Percentiles rank a stretch among this genome's conserved stretches.
Evolutionary conservation across 2,797 vertebrate species (phyloP).

Genomic region (Karalla daura): DNA sequence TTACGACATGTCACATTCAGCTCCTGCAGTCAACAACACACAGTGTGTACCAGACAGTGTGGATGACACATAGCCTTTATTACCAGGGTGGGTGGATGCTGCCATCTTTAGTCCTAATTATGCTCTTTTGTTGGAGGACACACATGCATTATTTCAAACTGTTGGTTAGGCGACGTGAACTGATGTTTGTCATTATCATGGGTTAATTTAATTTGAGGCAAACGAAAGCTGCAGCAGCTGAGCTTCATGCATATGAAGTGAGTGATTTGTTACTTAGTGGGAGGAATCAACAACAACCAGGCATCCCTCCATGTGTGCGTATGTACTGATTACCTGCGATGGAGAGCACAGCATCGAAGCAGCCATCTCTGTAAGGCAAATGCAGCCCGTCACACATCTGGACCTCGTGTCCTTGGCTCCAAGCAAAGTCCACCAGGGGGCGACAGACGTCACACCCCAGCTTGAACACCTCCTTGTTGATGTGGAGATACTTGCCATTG

Average conservation of each 20-base stretch:
- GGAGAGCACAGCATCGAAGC: conserved; percentile 83
- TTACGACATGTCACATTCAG: conserved; percentile 11
- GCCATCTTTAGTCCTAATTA: conserved; percentile 31
- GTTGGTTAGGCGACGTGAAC: conserved; percentile 67
- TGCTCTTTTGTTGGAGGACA: conserved; percentile 34
- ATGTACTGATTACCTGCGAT: conserved; percentile 69
- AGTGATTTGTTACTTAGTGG: not conserved
- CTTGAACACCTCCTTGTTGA: conserved; percentile 84
- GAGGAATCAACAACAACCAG: not conserved
- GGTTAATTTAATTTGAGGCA: conserved; percentile 25
- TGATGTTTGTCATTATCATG: conserved; percentile 49
- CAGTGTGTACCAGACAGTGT: conserved; percentile 21
- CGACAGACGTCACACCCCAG: conserved; percentile 83
- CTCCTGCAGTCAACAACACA: conserved; percentile 18
- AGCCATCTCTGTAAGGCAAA: conserved; percentile 81
- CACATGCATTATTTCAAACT: conserved; percentile 48
- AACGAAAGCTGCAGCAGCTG: conserved; percentile 11
- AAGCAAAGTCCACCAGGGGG: conserved; percentile 84
- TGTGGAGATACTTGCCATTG: conserved; percentile 88
- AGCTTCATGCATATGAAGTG: conserved; percentile 10
- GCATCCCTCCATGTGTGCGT: not conserved
- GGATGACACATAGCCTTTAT: conserved; percentile 10
- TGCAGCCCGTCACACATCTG: conserved; percentile 79
- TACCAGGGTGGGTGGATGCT: conserved; percentile 27
- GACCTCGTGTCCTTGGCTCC: conserved; percentile 79